Percentiles rank a stretch among this genome's conserved stretches.
These are phyloP conservation scores for Centropus unirufus DNA, from an alignment of 2,113 vertebrate genomes.

Conservation along the genomic window DNA sequence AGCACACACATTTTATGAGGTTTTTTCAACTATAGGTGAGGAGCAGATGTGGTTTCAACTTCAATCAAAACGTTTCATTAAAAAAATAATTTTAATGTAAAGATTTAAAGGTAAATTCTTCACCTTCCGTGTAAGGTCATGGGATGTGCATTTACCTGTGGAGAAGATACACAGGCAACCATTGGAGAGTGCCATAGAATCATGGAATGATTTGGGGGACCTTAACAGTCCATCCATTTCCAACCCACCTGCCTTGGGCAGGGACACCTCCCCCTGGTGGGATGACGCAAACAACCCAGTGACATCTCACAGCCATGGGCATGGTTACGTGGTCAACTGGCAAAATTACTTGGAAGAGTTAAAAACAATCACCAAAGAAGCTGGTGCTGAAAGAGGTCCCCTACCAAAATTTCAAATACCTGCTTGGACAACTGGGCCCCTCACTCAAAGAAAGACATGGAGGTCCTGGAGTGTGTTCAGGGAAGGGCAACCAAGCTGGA, in stretches of 20 bases:
- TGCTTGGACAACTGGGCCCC: too few relatives aligned
- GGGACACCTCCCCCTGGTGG: too few relatives aligned
- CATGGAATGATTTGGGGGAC: too few relatives aligned
- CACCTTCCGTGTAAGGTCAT: neutral
- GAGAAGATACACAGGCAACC: neutral
- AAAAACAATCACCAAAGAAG: neutral
- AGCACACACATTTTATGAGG: neutral
- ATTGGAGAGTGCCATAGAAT: neutral
- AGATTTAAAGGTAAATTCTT: neutral
- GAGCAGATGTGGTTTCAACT: neutral
- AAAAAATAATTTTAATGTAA: neutral
- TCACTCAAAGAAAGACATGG: too few relatives aligned
- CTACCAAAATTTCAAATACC: neutral
- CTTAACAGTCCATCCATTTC: too few relatives aligned
- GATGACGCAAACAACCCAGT: neutral
- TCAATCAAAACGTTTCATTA: neutral
- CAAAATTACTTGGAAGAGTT: neutral
- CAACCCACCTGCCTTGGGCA: too few relatives aligned
- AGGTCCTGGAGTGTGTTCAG: too few relatives aligned
- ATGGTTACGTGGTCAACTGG: rapidly evolving
- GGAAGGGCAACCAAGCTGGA: too few relatives aligned
- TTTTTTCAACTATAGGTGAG: neutral
- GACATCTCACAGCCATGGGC: neutral
- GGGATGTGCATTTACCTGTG: neutral
- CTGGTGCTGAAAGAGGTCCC: neutral